These are phyloP conservation scores for Clamator glandarius DNA, from an alignment of 2,797 vertebrate species.

Conservation along the genomic window DNA sequence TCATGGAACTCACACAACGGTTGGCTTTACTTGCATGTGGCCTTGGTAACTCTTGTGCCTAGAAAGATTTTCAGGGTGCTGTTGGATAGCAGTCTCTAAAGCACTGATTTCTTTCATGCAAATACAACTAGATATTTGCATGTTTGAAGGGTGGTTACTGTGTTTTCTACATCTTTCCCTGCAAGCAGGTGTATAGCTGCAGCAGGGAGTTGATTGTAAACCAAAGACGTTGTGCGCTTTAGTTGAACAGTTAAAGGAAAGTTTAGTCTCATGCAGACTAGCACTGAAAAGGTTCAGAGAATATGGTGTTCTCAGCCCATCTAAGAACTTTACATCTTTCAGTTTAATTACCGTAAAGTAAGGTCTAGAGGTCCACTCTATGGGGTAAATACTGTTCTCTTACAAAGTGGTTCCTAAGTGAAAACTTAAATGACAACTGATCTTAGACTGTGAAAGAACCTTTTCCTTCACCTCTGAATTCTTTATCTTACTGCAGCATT, in stretches of 20 bases:
- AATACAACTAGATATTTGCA: background rate
- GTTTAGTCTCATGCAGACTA: background rate
- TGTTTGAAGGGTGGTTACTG: background rate
- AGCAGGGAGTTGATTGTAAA: background rate
- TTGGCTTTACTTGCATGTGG: background rate
- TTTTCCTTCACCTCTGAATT: background rate
- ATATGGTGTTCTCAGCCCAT: background rate
- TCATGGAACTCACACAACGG: background rate
- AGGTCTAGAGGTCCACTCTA: background rate
- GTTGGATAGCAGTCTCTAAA: background rate
- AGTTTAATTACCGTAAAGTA: background rate
- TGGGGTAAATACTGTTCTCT: background rate
- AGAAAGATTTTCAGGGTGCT: background rate
- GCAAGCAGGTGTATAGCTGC: background rate
- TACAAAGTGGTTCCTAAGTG: background rate
- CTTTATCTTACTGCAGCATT: slow-evolving; percentile 9
- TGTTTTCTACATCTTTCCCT: background rate
- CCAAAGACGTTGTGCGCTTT: background rate
- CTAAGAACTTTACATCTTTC: background rate
- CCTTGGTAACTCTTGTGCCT: background rate
- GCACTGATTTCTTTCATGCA: background rate
- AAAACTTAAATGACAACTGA: background rate
- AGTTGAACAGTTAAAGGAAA: background rate
- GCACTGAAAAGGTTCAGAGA: background rate
- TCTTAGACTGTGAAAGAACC: background rate